Percentiles rank a stretch among this genome's conserved stretches.
phyloP scores from a whole-genome alignment of 1,140 invertebrate species.

The Tribolium madens region DNA sequence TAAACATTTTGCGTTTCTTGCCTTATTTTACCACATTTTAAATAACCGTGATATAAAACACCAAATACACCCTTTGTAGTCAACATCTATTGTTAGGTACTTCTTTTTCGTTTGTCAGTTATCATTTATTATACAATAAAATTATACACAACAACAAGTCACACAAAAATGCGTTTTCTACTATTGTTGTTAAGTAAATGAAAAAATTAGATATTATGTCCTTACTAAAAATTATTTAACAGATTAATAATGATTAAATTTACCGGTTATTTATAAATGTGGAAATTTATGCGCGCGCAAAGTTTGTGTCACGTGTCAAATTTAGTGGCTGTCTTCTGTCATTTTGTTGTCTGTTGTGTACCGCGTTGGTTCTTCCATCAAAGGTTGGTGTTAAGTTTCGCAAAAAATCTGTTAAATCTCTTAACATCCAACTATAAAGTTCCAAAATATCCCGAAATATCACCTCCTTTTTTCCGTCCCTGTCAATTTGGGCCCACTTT shows the following conservation, averaged over 20 bases:
- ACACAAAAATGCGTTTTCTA: too few relatives aligned
- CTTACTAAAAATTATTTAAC: too few relatives aligned
- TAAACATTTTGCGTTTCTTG: too few relatives aligned
- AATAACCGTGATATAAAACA: background rate
- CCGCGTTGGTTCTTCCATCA: background rate
- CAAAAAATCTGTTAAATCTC: slow-evolving; percentile 1
- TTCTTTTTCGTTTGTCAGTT: too few relatives aligned
- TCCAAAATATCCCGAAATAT: background rate
- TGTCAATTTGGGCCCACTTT: background rate
- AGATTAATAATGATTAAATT: background rate
- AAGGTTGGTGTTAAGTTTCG: background rate
- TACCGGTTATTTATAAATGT: background rate
- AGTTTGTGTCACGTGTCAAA: background rate
- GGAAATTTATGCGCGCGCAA: background rate
- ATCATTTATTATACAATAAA: too few relatives aligned
- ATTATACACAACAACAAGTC: too few relatives aligned
- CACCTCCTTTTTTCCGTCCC: too few relatives aligned
- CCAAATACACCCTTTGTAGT: too few relatives aligned
- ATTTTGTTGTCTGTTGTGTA: slow-evolving; percentile 26
- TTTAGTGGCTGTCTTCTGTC: slow-evolving; percentile 21
- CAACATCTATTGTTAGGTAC: too few relatives aligned
- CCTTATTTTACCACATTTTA: background rate
- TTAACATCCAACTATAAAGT: background rate
- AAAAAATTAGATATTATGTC: too few relatives aligned
- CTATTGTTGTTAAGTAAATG: too few relatives aligned